These are phyloP conservation scores for Apoda limacodes DNA, from an alignment of 2,888 invertebrate species.

Conservation along the genomic window DNA sequence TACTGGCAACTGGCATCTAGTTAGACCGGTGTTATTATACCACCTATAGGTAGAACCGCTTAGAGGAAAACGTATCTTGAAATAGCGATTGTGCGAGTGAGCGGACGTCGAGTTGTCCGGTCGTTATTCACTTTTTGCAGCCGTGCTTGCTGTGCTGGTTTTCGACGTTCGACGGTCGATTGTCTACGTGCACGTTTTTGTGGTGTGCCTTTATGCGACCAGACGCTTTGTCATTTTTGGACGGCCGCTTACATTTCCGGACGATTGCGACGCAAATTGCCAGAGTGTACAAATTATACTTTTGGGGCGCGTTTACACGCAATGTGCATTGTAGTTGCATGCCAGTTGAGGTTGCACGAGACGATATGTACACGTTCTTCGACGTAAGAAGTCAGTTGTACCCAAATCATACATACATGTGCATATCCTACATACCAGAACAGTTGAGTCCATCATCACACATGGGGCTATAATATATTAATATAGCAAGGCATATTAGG, in stretches of 20 bases:
- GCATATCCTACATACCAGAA: no score
- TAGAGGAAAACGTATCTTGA: conserved; percentile 57
- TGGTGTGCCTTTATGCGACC: conserved; percentile 32
- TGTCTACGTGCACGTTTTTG: conserved; percentile 45
- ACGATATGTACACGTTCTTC: no score
- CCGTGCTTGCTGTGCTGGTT: conserved; percentile 23
- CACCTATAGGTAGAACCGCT: conserved; percentile 36
- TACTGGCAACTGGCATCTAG: no score
- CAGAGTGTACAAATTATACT: conserved; percentile 29
- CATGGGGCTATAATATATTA: no score
- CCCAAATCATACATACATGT: no score
- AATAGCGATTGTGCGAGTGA: conserved; percentile 48
- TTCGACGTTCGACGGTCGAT: conserved; percentile 33
- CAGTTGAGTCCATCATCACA: no score
- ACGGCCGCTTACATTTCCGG: conserved; percentile 40
- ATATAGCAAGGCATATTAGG: no score
- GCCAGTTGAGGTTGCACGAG: no score
- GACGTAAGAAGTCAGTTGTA: no score
- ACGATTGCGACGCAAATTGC: conserved; percentile 23
- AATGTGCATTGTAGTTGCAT: no score
- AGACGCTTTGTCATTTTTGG: conserved; percentile 47
- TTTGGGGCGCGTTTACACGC: conserved; percentile 21
- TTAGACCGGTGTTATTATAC: no score
- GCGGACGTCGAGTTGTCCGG: conserved; percentile 26
- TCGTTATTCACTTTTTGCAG: conserved; percentile 56